Conservation (phyloP, 2,113 vertebrate species). For the Bettongia penicillata region DNA sequence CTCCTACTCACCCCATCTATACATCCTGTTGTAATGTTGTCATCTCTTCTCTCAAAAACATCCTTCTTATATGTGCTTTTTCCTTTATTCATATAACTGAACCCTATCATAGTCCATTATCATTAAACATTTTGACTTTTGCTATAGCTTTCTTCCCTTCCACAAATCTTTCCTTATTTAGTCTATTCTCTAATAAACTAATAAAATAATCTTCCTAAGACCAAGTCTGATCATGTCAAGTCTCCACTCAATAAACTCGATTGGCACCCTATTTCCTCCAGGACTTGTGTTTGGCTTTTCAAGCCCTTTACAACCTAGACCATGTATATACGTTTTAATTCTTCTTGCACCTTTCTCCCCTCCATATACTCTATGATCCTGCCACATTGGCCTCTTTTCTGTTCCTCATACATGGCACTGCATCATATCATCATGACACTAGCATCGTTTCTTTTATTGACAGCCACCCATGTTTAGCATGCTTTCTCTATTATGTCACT, state of each 20-base stretch:
- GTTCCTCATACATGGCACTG: neutral
- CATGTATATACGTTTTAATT: neutral
- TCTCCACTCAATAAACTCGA: neutral
- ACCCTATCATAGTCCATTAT: neutral
- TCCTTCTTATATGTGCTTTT: neutral
- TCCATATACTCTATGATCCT: neutral
- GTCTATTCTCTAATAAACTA: neutral
- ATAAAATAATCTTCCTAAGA: neutral
- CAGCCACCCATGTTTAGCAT: neutral
- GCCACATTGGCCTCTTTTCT: neutral
- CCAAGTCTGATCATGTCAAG: neutral
- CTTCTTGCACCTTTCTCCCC: neutral
- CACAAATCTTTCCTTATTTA: neutral
- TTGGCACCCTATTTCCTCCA: neutral
- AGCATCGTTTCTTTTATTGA: neutral
- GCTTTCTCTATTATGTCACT: neutral
- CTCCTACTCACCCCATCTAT: neutral
- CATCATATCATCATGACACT: neutral
- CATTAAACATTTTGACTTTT: neutral
- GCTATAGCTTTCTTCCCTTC: neutral
- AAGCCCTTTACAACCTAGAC: neutral
- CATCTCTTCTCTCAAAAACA: neutral
- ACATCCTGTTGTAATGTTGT: neutral
- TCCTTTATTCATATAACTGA: neutral
- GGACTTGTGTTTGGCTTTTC: neutral